Percentiles rank a stretch among this genome's conserved stretches.
These are phyloP conservation scores for Tetrax tetrax DNA, from an alignment of 2,113 vertebrate species.

Conservation along the genomic window DNA sequence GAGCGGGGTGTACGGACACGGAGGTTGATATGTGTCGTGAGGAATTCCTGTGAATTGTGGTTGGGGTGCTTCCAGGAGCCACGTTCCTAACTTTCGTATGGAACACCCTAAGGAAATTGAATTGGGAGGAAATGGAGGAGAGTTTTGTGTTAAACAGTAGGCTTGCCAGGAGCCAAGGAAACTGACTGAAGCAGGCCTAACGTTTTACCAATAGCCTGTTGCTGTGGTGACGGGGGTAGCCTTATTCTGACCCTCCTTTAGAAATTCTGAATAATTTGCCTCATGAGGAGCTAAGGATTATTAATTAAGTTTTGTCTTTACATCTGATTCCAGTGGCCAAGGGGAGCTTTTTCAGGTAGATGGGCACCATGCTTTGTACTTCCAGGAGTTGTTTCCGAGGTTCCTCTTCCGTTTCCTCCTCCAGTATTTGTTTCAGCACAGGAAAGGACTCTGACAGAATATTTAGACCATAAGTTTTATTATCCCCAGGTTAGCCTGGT, in stretches of 20 bases:
- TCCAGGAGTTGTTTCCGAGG: neutral
- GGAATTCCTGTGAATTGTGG: neutral
- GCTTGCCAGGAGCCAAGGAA: neutral
- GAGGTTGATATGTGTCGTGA: neutral
- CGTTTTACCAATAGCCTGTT: neutral
- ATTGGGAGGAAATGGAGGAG: neutral
- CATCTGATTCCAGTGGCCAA: neutral
- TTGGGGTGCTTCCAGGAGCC: neutral
- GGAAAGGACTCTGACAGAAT: neutral
- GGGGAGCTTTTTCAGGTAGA: neutral
- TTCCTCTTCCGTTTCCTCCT: neutral
- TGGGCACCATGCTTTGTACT: neutral
- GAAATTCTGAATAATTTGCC: neutral
- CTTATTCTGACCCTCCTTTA: neutral
- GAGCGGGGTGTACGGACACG: rapidly evolving
- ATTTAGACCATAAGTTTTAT: neutral
- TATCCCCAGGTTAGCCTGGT: neutral
- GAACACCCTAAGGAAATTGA: neutral
- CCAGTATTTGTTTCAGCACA: neutral
- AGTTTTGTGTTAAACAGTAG: neutral
- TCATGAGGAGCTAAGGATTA: neutral
- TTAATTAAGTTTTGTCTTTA: neutral
- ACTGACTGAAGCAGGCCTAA: neutral
- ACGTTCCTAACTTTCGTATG: neutral
- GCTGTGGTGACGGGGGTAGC: rapidly evolving